Conservation (phyloP, 2,113 vertebrate genomes). For the Eulemur rufifrons region DNA sequence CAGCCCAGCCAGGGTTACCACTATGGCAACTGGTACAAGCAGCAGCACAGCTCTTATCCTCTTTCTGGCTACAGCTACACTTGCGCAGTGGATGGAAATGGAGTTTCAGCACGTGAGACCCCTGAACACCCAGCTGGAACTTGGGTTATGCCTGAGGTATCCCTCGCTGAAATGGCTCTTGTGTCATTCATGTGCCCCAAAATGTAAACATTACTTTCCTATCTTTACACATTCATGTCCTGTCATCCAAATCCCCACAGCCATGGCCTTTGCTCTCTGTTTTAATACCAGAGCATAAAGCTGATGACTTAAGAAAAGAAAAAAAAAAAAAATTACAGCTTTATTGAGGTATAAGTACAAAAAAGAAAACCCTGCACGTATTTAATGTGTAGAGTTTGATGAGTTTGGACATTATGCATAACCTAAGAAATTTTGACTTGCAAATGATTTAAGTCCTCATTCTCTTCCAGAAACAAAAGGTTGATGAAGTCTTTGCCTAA, state of each 20-base stretch:
- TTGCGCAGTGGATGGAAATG: slow-evolving; percentile 66
- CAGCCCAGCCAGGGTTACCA: slow-evolving; percentile 84
- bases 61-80: slow-evolving; percentile 74
- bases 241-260: neutral
- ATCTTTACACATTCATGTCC: neutral
- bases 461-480: neutral
- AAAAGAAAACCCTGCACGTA: neutral
- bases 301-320: neutral
- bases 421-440: neutral
- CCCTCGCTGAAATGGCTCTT: neutral
- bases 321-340: neutral
- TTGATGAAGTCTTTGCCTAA: neutral
- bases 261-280: neutral
- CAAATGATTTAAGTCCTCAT: neutral
- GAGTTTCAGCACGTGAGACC: slow-evolving; percentile 61
- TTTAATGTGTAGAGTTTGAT: neutral
- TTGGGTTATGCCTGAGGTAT: slow-evolving; percentile 79
- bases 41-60: slow-evolving; percentile 84
- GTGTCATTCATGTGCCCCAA: fast-evolving
- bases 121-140: slow-evolving; percentile 72
- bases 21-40: slow-evolving; percentile 85
- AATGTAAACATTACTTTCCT: neutral
- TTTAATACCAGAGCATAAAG: neutral
- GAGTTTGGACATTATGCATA: neutral
- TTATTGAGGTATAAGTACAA: neutral